Conservation (phyloP, 1,140 invertebrate species). For the Aricia agestis region DNA sequence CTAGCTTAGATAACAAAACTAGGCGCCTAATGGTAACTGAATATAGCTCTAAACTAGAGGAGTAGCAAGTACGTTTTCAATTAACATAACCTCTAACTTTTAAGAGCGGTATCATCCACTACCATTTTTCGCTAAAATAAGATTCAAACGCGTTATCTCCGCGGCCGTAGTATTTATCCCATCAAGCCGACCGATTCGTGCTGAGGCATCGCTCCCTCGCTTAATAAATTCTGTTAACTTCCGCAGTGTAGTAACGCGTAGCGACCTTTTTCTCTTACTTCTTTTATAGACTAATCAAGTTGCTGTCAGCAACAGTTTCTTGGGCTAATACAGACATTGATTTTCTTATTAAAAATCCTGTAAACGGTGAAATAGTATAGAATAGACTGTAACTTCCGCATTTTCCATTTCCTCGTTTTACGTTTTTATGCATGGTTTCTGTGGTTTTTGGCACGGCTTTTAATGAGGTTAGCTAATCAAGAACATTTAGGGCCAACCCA, state of each 20-base stretch:
- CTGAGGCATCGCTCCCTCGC: not conserved
- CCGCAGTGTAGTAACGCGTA: not conserved
- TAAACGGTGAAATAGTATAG: not conserved
- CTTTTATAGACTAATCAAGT: conserved; percentile 1
- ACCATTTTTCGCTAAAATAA: too few species aligned
- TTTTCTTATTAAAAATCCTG: not conserved
- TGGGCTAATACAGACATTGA: not conserved
- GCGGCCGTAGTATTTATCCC: not conserved
- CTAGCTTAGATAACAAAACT: too few species aligned
- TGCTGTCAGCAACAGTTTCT: not conserved
- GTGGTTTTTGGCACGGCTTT: too few species aligned
- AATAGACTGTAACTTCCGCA: not conserved
- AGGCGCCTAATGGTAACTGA: too few species aligned
- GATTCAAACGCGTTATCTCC: too few species aligned
- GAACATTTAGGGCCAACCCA: too few species aligned
- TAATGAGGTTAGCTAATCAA: too few species aligned
- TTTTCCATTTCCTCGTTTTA: not conserved
- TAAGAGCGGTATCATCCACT: too few species aligned
- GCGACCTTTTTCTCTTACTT: not conserved
- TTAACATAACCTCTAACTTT: too few species aligned
- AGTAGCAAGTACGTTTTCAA: too few species aligned
- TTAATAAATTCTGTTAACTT: not conserved
- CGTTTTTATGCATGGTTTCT: not conserved
- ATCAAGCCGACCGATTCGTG: not conserved
- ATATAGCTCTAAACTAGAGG: too few species aligned